phyloP scores from a whole-genome alignment of 2,113 vertebrate genomes.

The Rhipidura dahli region DNA sequence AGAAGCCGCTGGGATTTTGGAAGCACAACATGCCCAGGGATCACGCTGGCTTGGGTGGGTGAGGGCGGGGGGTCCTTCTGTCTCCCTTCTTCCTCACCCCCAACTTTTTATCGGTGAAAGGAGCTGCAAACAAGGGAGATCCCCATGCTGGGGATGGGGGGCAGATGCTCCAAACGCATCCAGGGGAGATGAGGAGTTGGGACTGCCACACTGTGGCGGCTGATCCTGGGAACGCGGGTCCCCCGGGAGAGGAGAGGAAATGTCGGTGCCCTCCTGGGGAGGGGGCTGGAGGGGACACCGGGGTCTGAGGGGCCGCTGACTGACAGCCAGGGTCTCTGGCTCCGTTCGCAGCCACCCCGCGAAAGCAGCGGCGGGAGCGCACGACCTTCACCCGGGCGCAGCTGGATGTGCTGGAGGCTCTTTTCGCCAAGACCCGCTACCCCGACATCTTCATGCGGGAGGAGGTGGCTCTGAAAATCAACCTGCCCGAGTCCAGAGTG shows the following conservation, averaged over 20 bases:
- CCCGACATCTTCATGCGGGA: conserved; percentile 99
- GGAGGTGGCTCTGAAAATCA: conserved; percentile 97
- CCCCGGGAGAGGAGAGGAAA: background rate
- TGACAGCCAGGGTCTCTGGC: conserved; percentile 59
- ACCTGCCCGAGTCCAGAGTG: conserved; percentile 92
- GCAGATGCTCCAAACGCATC: background rate
- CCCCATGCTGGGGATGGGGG: background rate
- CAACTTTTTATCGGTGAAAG: background rate
- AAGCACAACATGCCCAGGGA: background rate
- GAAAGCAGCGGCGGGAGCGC: conserved; percentile 94
- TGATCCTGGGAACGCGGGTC: background rate
- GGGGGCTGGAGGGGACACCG: background rate
- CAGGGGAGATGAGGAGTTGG: background rate
- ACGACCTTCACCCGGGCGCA: conserved; percentile 96
- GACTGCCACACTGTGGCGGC: background rate
- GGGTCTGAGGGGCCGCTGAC: background rate
- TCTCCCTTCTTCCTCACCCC: background rate
- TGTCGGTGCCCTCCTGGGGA: background rate
- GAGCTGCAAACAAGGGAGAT: background rate
- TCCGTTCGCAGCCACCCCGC: conserved; percentile 82
- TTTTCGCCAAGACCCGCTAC: conserved; percentile 95
- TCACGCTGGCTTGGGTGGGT: background rate
- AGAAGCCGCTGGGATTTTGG: background rate
- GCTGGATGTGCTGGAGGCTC: conserved; percentile 91
- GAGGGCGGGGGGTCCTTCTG: background rate